Evolutionary conservation across 2,113 vertebrate species (phyloP).

Genomic region (Leptobrachium ailaonicum): DNA sequence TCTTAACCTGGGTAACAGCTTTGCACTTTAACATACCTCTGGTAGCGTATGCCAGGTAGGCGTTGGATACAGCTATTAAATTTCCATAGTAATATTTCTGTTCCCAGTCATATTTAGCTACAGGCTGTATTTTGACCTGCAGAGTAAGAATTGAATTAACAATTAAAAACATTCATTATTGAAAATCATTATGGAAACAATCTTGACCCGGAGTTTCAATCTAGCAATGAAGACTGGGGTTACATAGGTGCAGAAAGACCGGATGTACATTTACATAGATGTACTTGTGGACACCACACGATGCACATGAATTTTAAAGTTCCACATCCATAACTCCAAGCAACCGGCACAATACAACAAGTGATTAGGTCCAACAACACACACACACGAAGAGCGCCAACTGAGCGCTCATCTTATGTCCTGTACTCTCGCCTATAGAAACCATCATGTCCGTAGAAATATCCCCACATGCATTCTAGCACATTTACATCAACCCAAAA

Average conservation of each 20-base stretch:
- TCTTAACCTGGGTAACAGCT: background rate
- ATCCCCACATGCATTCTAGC: no score
- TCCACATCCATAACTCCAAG: no score
- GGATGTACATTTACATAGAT: background rate
- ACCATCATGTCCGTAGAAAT: no score
- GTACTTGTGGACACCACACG: background rate
- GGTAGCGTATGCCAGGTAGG: constrained; percentile 93
- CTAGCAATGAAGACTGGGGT: background rate
- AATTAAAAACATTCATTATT: background rate
- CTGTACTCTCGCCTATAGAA: no score
- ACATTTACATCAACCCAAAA: no score
- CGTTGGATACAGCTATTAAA: constrained; percentile 94
- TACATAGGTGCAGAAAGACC: background rate
- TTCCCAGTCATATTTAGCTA: constrained; percentile 98
- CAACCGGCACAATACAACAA: no score
- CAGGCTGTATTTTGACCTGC: constrained; percentile 97
- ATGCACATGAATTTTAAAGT: no score
- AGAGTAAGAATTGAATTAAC: constrained; percentile 42
- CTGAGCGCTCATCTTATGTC: no score
- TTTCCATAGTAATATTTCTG: constrained; percentile 97
- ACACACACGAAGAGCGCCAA: no score
- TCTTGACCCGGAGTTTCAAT: background rate
- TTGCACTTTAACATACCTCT: constrained; percentile 74
- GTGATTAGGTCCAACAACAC: no score
- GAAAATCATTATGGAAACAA: no score